Evolutionary conservation across 2,797 vertebrate species (phyloP).

Genomic region (Pipistrellus nathusii): DNA sequence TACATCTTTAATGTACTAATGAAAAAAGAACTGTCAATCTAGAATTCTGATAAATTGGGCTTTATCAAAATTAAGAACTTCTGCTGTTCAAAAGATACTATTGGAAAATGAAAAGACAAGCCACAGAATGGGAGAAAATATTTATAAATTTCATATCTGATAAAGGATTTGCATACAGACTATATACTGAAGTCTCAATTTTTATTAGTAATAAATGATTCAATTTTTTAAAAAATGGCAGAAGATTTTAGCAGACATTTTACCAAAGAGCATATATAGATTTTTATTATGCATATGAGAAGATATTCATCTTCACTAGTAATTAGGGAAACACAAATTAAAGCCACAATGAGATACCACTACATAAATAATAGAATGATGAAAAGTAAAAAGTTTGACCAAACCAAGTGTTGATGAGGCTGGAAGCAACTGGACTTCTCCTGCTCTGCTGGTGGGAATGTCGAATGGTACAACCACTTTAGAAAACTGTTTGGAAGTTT

Average conservation of each 20-base stretch:
- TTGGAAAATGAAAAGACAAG: not conserved
- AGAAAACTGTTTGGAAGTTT: not conserved
- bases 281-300: not conserved
- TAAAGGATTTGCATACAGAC: not conserved
- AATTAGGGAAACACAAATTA: conserved; percentile 7
- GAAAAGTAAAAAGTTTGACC: not conserved
- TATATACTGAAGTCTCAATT: not conserved
- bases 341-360: not conserved
- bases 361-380: not conserved
- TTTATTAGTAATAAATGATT: conserved; percentile 14
- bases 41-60: not conserved
- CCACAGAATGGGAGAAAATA: not conserved
- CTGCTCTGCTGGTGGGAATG: not conserved
- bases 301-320: not conserved
- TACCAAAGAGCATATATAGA: not conserved
- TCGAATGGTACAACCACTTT: not conserved
- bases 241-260: conserved; percentile 7
- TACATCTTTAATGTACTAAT: not conserved
- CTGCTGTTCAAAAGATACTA: not conserved
- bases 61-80: not conserved
- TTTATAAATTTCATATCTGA: not conserved
- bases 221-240: not conserved
- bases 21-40: not conserved
- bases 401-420: not conserved
- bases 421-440: not conserved